Conservation (phyloP, 2,888 invertebrate species). For the Drosophila paranaensis region DNA sequence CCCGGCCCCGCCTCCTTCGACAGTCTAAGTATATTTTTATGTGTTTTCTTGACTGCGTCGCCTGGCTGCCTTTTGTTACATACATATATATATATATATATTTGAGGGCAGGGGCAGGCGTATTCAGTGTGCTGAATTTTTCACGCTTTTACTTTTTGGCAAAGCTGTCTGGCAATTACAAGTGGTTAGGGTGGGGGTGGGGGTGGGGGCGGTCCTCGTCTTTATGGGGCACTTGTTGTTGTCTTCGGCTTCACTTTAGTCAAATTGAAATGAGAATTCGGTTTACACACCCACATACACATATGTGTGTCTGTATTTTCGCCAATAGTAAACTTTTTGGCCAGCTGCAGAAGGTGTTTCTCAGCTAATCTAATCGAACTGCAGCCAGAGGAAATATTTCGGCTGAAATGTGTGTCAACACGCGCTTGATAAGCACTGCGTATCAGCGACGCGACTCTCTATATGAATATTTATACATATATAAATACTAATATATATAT, state of each 20-base stretch:
- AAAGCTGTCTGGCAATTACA: conserved; percentile 7
- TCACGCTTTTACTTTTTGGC: conserved; percentile 55
- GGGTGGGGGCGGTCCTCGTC: background rate
- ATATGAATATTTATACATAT: background rate
- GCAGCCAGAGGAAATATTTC: conserved; percentile 37
- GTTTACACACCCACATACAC: background rate
- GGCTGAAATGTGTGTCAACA: conserved; percentile 51
- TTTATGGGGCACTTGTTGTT: conserved; percentile 83
- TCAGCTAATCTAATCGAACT: conserved; percentile 50
- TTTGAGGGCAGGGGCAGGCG: background rate
- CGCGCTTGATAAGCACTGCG: conserved; percentile 31
- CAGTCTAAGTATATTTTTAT: conserved; percentile 67
- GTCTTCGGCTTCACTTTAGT: conserved; percentile 62
- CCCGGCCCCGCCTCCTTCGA: background rate
- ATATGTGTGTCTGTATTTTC: background rate
- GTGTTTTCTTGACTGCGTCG: conserved; percentile 51
- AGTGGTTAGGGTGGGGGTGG: no score
- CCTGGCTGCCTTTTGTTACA: conserved; percentile 45
- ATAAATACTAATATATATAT: background rate
- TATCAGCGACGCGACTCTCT: conserved; percentile 16
- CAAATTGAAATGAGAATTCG: conserved; percentile 68
- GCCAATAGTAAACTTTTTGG: background rate
- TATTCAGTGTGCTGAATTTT: conserved; percentile 42
- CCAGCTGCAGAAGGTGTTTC: conserved; percentile 20
- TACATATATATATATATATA: conserved; percentile 7